Percentiles rank a stretch among this genome's conserved stretches.
Evolutionary conservation across 2,113 vertebrate species (phyloP).

Genomic region (Sorex araneus): DNA sequence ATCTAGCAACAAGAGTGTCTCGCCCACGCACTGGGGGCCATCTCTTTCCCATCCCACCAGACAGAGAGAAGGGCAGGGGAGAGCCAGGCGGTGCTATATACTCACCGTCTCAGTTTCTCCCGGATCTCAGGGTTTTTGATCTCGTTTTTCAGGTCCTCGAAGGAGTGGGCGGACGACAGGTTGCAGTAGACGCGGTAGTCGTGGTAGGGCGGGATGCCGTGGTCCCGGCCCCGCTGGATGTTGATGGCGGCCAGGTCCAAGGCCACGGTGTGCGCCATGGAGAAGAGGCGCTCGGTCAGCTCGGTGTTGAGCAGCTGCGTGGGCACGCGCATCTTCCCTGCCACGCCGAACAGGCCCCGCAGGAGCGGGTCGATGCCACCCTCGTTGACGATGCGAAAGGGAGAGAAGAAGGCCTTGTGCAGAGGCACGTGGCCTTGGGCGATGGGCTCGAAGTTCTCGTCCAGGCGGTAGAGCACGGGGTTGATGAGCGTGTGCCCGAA

Average conservation of each 20-base stretch:
- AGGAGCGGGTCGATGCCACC: constrained; percentile 98
- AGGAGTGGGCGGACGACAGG: constrained; percentile 94
- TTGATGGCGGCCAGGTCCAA: constrained; percentile 99
- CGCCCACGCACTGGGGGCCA: not conserved
- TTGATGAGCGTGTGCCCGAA: constrained; percentile 99
- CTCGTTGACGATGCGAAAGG: constrained; percentile 98
- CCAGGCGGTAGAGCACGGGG: constrained; percentile 95
- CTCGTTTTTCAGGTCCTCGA: constrained; percentile 97
- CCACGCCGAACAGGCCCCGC: constrained; percentile 95
- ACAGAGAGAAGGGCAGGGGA: not conserved
- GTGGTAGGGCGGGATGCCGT: constrained; percentile 98
- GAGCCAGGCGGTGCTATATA: not conserved
- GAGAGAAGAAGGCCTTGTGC: constrained; percentile 98
- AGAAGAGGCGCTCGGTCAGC: constrained; percentile 97
- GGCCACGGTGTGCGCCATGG: constrained; percentile 97
- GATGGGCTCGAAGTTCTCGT: constrained; percentile 95
- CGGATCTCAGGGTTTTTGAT: constrained; percentile 95
- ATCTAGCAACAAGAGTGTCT: not conserved
- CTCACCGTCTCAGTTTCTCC: constrained; percentile 95
- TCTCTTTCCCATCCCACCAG: not conserved
- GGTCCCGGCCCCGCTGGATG: constrained; percentile 97
- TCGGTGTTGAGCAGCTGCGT: constrained; percentile 97
- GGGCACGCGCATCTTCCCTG: constrained; percentile 97
- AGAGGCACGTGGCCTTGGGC: constrained; percentile 96
- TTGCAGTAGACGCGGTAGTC: constrained; percentile 98